A percentile compares a stretch with the other conserved stretches of the same genome.
These are phyloP conservation scores for Temnothorax curvispinosus DNA, from an alignment of 1,140 invertebrate species.

Conservation along the genomic window DNA sequence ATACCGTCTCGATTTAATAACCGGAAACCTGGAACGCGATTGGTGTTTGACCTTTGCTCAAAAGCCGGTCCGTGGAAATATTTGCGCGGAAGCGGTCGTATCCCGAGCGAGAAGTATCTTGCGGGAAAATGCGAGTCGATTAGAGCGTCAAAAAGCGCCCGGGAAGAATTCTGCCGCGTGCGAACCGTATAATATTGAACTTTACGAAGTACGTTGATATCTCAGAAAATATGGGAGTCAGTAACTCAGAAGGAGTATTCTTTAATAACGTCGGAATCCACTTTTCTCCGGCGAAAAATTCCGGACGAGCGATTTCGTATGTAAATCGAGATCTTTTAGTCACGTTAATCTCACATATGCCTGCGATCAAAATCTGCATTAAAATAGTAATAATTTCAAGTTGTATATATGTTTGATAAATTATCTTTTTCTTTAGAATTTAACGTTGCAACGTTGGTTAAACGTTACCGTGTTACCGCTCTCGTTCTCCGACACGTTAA, in stretches of 20 bases:
- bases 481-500: conserved; percentile 1
- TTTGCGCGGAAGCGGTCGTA: conserved; percentile 33
- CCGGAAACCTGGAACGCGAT: not conserved
- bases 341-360: not conserved
- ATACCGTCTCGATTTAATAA: conserved; percentile 38
- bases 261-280: conserved; percentile 45
- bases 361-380: not conserved
- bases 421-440: not conserved
- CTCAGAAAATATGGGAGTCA: conserved; percentile 50
- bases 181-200: conserved; percentile 54
- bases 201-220: conserved; percentile 35
- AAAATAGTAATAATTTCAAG: not conserved
- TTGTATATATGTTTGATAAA: not conserved
- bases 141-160: conserved; percentile 17
- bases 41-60: not conserved
- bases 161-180: conserved; percentile 35
- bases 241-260: conserved; percentile 27
- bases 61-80: conserved; percentile 14
- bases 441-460: not conserved
- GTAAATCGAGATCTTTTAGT: conserved; percentile 6
- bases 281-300: not conserved
- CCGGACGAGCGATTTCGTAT: not conserved
- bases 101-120: conserved; percentile 27
- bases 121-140: conserved; percentile 38
- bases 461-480: not conserved